Evolutionary conservation across 2,113 vertebrate genomes (phyloP).

Genomic region (Danio rerio): GRCz12tu NC_133184.1:43758501-43759000

Average conservation of each 20-base stretch:
- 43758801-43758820: slow-evolving; percentile 25
- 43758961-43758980: slow-evolving; percentile 29
- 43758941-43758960: slow-evolving; percentile 19
- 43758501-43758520: slow-evolving; percentile 27
- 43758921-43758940: background rate
- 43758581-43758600: slow-evolving; percentile 1
- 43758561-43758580: slow-evolving; percentile 24
- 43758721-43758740: slow-evolving; percentile 32
- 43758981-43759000: slow-evolving; percentile 16
- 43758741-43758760: slow-evolving; percentile 34
- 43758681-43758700: slow-evolving; percentile 45
- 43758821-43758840: slow-evolving; percentile 3
- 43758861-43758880: slow-evolving; percentile 8
- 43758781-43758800: slow-evolving; percentile 34
- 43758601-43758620: slow-evolving; percentile 47
- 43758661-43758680: slow-evolving; percentile 46
- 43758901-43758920: slow-evolving; percentile 15
- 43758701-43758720: slow-evolving; percentile 37
- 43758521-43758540: slow-evolving; percentile 21
- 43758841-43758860: slow-evolving; percentile 32
- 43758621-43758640: slow-evolving; percentile 48
- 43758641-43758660: slow-evolving; percentile 49
- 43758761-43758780: slow-evolving; percentile 25
- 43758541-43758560: slow-evolving; percentile 8
- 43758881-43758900: slow-evolving; percentile 15